Percentiles rank a stretch among this genome's conserved stretches.
Conservation (phyloP, 2,888 invertebrate genomes). For the Eilema sororculum region DNA sequence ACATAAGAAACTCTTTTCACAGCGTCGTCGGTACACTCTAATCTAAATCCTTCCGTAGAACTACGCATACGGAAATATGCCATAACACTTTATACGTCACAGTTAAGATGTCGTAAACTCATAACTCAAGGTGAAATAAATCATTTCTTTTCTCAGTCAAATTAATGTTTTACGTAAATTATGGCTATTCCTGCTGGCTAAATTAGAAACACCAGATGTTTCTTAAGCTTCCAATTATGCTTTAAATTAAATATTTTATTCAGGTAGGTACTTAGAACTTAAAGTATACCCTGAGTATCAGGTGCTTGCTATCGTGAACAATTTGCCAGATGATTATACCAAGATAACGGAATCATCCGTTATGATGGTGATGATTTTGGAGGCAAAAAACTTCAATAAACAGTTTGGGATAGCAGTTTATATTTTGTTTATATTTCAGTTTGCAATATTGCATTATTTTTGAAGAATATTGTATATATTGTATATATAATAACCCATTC, state of each 20-base stretch:
- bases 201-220: constrained; percentile 32
- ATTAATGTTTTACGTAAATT: constrained; percentile 50
- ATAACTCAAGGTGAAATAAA: constrained; percentile 50
- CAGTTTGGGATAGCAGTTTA: too few species aligned
- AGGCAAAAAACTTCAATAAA: too few species aligned
- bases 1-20: background rate
- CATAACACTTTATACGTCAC: constrained; percentile 50
- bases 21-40: background rate
- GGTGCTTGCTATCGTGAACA: constrained; percentile 22
- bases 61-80: background rate
- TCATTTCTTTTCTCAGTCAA: constrained; percentile 34
- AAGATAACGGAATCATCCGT: background rate
- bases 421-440: too few species aligned
- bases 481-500: too few species aligned
- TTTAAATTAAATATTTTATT: constrained; percentile 30
- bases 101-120: constrained; percentile 50
- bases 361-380: background rate
- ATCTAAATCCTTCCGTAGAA: too few species aligned
- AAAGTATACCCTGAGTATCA: constrained; percentile 31
- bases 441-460: too few species aligned
- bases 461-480: too few species aligned
- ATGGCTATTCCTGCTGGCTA: constrained; percentile 22
- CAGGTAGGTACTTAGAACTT: constrained; percentile 21
- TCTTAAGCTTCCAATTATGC: constrained; percentile 31
- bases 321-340: background rate